Conservation (phyloP, 2,888 invertebrate genomes). For the Xestia sexstrigata region DNA sequence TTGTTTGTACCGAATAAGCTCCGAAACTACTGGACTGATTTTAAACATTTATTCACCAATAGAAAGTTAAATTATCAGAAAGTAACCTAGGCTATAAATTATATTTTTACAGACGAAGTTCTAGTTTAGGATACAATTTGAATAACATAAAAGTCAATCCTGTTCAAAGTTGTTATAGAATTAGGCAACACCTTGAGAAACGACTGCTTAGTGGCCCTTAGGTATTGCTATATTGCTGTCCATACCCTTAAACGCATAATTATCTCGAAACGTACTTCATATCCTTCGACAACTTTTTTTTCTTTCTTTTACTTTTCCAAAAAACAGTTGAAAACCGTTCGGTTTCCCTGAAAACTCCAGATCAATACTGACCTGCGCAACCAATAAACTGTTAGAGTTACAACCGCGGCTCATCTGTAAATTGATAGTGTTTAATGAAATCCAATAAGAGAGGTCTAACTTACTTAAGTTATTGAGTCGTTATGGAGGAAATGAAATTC, state of each 20-base stretch:
- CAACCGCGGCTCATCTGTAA: constrained; percentile 61
- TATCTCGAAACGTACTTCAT: background rate
- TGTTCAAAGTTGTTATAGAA: background rate
- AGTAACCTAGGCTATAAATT: no score
- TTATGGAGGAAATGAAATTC: constrained; percentile 53
- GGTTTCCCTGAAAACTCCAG: constrained; percentile 23
- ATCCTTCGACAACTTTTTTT: no score
- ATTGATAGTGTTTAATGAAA: constrained; percentile 69
- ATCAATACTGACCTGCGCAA: constrained; percentile 65
- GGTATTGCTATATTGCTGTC: background rate
- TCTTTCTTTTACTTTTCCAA: background rate
- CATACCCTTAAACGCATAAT: background rate
- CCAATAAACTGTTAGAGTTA: constrained; percentile 67
- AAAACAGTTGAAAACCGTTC: background rate
- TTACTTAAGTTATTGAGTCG: constrained; percentile 52
- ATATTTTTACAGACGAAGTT: no score
- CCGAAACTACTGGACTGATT: no score
- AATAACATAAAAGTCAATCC: background rate
- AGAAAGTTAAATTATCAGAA: no score
- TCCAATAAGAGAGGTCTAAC: constrained; percentile 62
- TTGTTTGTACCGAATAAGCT: no score
- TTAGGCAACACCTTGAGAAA: background rate
- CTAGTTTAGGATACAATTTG: no score
- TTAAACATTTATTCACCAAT: no score
- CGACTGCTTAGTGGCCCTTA: background rate